These are phyloP conservation scores for Eudasyphora cyanicolor DNA, from an alignment of 2,888 invertebrate species.

Conservation along the genomic window DNA sequence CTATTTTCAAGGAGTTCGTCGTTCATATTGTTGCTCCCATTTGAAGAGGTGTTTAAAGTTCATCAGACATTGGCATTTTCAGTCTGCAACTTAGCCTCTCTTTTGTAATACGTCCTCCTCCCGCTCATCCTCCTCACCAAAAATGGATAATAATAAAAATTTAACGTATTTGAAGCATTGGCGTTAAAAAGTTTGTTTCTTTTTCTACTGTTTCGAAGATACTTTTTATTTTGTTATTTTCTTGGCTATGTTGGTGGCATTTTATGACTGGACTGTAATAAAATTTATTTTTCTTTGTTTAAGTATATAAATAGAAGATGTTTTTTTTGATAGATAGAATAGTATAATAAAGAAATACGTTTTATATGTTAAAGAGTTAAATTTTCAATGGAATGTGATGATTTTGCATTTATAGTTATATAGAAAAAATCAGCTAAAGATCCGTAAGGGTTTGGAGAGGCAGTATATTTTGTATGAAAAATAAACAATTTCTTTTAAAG, in stretches of 20 bases:
- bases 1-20: slow-evolving; percentile 11
- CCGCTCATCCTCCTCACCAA: background rate
- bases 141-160: slow-evolving; percentile 7
- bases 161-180: background rate
- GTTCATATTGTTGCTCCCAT: slow-evolving; percentile 28
- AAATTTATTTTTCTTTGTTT: background rate
- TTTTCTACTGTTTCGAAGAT: background rate
- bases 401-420: no score
- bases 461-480: no score
- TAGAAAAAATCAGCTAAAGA: no score
- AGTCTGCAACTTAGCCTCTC: no score
- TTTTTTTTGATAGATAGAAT: no score
- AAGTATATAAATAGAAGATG: no score
- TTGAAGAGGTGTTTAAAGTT: slow-evolving; percentile 52
- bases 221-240: background rate
- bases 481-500: no score
- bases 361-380: no score
- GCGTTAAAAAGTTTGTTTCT: slow-evolving; percentile 1
- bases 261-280: background rate
- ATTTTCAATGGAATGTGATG: no score
- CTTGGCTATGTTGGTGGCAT: background rate
- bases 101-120: background rate
- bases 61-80: slow-evolving; percentile 32
- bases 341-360: no score
- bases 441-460: no score